Base-by-base conservation (phyloP, 2,888 invertebrate species). In the Trimorus sp. region DNA sequence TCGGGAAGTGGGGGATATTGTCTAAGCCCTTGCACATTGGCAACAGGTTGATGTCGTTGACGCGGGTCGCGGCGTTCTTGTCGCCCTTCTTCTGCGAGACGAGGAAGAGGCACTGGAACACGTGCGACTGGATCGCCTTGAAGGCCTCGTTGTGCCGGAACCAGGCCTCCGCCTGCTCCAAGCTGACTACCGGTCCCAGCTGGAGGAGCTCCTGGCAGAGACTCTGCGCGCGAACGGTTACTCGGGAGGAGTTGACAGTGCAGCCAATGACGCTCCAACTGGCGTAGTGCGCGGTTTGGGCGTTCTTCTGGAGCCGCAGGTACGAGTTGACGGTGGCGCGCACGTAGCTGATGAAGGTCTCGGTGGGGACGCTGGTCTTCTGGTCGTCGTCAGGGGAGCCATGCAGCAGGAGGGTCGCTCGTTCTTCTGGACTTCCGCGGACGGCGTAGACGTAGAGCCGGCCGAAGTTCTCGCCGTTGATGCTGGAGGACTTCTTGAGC, bases 281-380 rank as follows among this genome's bases (percentile, higher is more conserved):
- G 86, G 92, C 92, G 85, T 93, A 94, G 82, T 93, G 93, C 12
- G 92, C 91, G 12, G 93, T 93, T 71, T 92, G 92, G 83, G 92
- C 93, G 45, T 94, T 92, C 85, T 94, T 95, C 84, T 95, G 93
- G 49, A 95, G 94, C 89, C 94, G 94, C 90, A 96, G 94, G 89
- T 95, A 96, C 0, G 96, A 96, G 40, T 95, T 95, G 0, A 96
- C 95, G 87, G 96, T 94, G 83, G 95, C 95, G 89, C 96, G 95
- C 82, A 96, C 95, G 89, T 96, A 96, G 94, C 95, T 92, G n/a
- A 92, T 90, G 76, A 87, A 90, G 54, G 83, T 87, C 12, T 84
- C 84, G 16, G 88, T 89, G 2, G 90, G 86, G 49, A 91, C 89
- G 51, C 89, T 90, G 15, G 84, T 80, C 45, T 89, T 91, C 16